These are phyloP conservation scores for Chrysemys picta DNA, from an alignment of 2,113 vertebrate species.

Conservation along the genomic window DNA sequence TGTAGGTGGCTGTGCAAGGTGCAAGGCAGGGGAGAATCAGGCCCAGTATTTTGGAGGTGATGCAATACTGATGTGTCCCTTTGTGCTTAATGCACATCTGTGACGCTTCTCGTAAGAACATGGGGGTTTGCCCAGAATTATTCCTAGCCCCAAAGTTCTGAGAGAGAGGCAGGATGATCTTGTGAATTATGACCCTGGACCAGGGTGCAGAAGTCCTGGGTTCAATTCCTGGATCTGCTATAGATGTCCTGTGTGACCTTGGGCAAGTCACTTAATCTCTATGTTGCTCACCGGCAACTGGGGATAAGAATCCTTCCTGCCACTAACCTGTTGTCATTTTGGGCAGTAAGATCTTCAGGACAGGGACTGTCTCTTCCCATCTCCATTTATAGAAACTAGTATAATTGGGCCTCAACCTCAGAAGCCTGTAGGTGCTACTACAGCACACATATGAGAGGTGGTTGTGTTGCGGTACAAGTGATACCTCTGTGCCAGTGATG, in stretches of 20 bases:
- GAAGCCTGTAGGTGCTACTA: neutral
- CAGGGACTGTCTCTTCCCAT: neutral
- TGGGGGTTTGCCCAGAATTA: neutral
- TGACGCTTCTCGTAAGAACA: neutral
- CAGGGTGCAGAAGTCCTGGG: neutral
- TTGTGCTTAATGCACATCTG: neutral
- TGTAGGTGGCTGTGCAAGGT: neutral
- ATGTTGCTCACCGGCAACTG: neutral
- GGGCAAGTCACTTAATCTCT: neutral
- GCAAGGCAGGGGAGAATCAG: neutral
- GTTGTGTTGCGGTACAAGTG: accelerated
- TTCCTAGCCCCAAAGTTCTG: neutral
- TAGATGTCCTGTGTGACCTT: neutral
- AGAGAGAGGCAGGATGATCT: neutral
- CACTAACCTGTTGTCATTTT: accelerated
- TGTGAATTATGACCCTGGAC: conserved; percentile 28
- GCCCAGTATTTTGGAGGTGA: neutral
- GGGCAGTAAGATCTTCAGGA: neutral
- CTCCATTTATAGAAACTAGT: neutral
- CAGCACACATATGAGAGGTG: neutral
- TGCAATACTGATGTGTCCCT: neutral
- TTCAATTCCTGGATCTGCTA: neutral
- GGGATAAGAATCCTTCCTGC: neutral
- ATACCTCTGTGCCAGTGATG: neutral
- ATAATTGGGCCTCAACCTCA: neutral